phyloP scores from a whole-genome alignment of 1,140 invertebrate species.

The Plectrocnemia conspersa region DNA sequence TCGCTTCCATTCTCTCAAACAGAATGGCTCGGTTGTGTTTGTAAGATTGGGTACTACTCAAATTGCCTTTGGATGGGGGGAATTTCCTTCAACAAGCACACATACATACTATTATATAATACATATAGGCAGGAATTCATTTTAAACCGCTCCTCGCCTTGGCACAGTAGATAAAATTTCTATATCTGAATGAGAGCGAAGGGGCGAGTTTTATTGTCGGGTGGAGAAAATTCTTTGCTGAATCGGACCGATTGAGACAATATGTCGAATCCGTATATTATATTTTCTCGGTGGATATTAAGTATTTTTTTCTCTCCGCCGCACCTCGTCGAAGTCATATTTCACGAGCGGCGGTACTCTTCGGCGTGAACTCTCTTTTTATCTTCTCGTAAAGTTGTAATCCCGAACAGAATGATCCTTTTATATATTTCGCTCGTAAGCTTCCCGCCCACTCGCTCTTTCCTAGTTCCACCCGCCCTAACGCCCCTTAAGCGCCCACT shows the following conservation, averaged over 20 bases:
- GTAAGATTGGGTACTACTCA: no score
- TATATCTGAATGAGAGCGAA: not conserved
- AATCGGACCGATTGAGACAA: not conserved
- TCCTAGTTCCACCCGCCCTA: not conserved
- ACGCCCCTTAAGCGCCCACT: slow-evolving; percentile 20
- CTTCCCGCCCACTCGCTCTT: slow-evolving; percentile 8
- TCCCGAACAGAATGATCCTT: slow-evolving; percentile 33
- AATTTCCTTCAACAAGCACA: no score
- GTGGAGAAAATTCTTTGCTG: not conserved
- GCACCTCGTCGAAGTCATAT: slow-evolving; percentile 22
- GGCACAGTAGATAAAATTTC: not conserved
- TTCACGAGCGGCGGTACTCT: slow-evolving; percentile 7
- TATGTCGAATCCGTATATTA: not conserved
- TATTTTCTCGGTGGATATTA: no score
- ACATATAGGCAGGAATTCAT: no score
- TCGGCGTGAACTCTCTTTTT: slow-evolving; percentile 29
- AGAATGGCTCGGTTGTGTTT: no score
- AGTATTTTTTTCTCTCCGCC: slow-evolving; percentile 8
- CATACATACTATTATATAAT: no score
- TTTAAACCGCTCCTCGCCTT: no score
- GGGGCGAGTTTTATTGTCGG: not conserved
- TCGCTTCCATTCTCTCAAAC: no score
- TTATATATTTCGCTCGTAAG: slow-evolving; percentile 31
- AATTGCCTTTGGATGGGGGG: no score
- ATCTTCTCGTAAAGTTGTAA: slow-evolving; percentile 35